These are phyloP conservation scores for Pegoplata infirma DNA, from an alignment of 2,888 invertebrate species.

Conservation along the genomic window DNA sequence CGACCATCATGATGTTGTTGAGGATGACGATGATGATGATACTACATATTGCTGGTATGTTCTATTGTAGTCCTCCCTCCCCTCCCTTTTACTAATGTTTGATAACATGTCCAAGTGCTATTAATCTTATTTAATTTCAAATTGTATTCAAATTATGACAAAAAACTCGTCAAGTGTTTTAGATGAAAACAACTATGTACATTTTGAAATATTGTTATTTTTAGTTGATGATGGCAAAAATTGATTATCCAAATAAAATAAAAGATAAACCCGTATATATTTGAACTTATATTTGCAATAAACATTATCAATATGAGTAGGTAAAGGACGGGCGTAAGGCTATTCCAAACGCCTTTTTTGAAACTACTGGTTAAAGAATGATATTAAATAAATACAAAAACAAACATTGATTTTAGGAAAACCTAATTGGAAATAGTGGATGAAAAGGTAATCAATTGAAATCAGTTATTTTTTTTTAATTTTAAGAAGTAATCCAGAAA, in stretches of 20 bases:
- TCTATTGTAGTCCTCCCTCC: background rate
- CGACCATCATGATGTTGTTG: background rate
- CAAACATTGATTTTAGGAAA: conserved; percentile 37
- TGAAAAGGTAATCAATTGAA: too few relatives aligned
- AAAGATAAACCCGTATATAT: background rate
- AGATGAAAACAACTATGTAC: background rate
- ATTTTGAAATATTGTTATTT: conserved; percentile 51
- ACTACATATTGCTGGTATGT: too few relatives aligned
- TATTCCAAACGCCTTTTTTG: conserved; percentile 3
- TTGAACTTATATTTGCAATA: background rate
- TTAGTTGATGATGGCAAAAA: background rate
- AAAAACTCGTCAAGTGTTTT: conserved; percentile 54
- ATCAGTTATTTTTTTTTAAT: too few relatives aligned
- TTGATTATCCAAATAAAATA: too few relatives aligned
- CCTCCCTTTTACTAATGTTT: background rate
- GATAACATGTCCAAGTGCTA: conserved; percentile 62
- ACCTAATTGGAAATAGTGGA: background rate
- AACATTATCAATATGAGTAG: background rate
- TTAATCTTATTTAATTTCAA: conserved; percentile 76
- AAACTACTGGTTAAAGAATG: conserved; percentile 17
- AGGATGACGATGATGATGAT: conserved; percentile 15
- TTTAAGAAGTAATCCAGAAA: too few relatives aligned
- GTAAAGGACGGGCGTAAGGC: too few relatives aligned
- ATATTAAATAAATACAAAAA: conserved; percentile 17
- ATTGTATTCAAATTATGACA: conserved; percentile 72